A percentile compares a stretch with the other conserved stretches of the same genome.
phyloP scores from a whole-genome alignment of 2,113 vertebrate genomes.

The Dunckerocampus dactyliophorus region DNA sequence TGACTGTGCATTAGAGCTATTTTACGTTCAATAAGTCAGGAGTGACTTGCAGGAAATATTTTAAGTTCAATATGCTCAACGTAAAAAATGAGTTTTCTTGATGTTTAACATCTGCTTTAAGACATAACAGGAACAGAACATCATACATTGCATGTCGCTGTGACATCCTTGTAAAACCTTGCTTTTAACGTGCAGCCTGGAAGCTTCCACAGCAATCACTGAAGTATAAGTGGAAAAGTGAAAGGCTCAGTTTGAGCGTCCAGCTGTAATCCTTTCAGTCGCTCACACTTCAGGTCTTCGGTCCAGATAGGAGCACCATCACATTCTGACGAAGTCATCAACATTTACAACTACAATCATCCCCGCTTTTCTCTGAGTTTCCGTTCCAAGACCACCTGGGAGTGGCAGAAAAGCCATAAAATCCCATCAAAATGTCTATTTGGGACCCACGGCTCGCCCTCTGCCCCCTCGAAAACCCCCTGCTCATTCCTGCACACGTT shows the following conservation, averaged over 20 bases:
- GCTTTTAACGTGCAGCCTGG: neutral
- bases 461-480: no score
- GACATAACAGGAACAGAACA: no score
- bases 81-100: neutral
- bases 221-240: slow-evolving; percentile 1
- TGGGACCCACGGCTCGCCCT: no score
- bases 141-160: neutral
- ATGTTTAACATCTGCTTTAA: neutral
- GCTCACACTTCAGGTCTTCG: slow-evolving; percentile 13
- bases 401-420: no score
- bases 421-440: no score
- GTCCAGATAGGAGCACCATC: neutral
- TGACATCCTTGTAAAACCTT: neutral
- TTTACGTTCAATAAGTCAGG: no score
- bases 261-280: slow-evolving; percentile 32
- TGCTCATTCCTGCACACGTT: no score
- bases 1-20: neutral
- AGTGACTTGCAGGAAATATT: neutral
- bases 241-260: slow-evolving; percentile 20
- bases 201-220: slow-evolving; percentile 16
- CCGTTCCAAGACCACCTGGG: no score
- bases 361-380: no score
- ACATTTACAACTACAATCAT: neutral
- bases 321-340: neutral
- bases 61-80: neutral